A percentile compares a stretch with the other conserved stretches of the same genome.
Evolutionary conservation across 2,113 vertebrate species (phyloP).

Genomic region (human): GRCh38 chr14:37587001-37587500

Average conservation of each 20-base stretch:
- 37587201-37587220: conserved; percentile 71
- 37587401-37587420: conserved; percentile 48
- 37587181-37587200: conserved; percentile 62
- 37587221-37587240: conserved; percentile 37
- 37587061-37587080: conserved; percentile 59
- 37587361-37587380: background rate
- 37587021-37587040: conserved; percentile 54
- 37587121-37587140: conserved; percentile 73
- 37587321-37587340: background rate
- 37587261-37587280: conserved; percentile 57
- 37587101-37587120: conserved; percentile 67
- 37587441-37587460: conserved; percentile 40
- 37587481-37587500: conserved; percentile 47
- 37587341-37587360: background rate
- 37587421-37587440: conserved; percentile 51
- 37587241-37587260: conserved; percentile 65
- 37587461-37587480: conserved; percentile 35
- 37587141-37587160: conserved; percentile 71
- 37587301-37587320: background rate
- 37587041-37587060: conserved; percentile 47
- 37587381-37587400: conserved; percentile 17
- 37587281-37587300: conserved; percentile 45
- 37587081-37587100: conserved; percentile 74
- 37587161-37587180: conserved; percentile 72
- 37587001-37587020: conserved; percentile 39